These are phyloP conservation scores for Drosophila differens DNA, from an alignment of 2,888 invertebrate genomes.

Conservation along the genomic window DNA sequence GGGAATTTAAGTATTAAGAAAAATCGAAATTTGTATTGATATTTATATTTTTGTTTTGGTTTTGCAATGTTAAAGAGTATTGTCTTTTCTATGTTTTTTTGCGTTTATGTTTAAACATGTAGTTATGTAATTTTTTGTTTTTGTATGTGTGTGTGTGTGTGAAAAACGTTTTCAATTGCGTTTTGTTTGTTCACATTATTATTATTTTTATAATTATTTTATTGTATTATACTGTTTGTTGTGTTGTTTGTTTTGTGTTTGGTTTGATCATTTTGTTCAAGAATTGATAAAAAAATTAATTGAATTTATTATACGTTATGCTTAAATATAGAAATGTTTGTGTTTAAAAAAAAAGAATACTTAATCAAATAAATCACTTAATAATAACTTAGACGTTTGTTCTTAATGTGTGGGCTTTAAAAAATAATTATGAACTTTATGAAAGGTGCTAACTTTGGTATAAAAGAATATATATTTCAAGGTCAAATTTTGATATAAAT, in stretches of 20 bases:
- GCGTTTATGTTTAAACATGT: slow-evolving; percentile 28
- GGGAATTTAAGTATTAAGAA: slow-evolving; percentile 44
- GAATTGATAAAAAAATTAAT: slow-evolving; percentile 82
- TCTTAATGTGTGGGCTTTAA: neutral
- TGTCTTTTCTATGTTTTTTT: slow-evolving; percentile 10
- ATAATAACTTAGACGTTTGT: neutral
- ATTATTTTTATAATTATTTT: slow-evolving; percentile 13
- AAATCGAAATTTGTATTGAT: slow-evolving; percentile 41
- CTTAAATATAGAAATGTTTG: slow-evolving; percentile 38
- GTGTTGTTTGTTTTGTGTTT: slow-evolving; percentile 44
- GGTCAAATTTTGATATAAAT: slow-evolving; percentile 7
- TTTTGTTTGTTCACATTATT: slow-evolving; percentile 17
- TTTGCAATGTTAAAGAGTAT: slow-evolving; percentile 7
- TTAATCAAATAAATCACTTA: slow-evolving; percentile 5
- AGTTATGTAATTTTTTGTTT: slow-evolving; percentile 13
- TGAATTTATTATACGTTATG: slow-evolving; percentile 85
- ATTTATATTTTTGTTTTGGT: slow-evolving; percentile 19
- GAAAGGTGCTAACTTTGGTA: neutral
- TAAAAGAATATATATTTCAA: neutral
- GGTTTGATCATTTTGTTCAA: slow-evolving; percentile 46
- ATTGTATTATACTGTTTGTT: slow-evolving; percentile 28
- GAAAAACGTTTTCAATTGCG: slow-evolving; percentile 43
- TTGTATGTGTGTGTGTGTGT: slow-evolving; percentile 27
- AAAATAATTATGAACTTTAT: neutral
- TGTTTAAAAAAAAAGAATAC: slow-evolving; percentile 19